phyloP scores from a whole-genome alignment of 2,113 vertebrate species.

The Pleuronectes platessa region DNA sequence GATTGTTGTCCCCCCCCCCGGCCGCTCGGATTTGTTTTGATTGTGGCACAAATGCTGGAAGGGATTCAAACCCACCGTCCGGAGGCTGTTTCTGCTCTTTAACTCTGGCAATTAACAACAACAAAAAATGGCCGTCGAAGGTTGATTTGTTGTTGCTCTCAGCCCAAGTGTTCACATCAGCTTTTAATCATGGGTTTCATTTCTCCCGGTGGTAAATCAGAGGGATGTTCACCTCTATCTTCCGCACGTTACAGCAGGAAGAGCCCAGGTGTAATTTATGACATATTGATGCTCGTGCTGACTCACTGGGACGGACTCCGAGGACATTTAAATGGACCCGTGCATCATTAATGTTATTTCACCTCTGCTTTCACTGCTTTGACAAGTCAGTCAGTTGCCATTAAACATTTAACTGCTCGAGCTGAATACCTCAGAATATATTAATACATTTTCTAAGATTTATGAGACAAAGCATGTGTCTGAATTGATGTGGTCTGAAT shows the following conservation, averaged over 20 bases:
- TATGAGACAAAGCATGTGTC: neutral
- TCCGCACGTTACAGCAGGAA: slow-evolving; percentile 16
- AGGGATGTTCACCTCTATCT: neutral
- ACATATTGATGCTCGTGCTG: neutral
- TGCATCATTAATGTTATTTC: neutral
- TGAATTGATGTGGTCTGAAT: neutral
- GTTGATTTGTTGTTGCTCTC: neutral
- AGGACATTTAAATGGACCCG: slow-evolving; percentile 6
- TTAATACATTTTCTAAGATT: neutral
- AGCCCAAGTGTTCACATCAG: slow-evolving; percentile 1
- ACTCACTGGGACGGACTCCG: neutral
- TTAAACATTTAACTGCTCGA: neutral
- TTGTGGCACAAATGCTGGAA: slow-evolving; percentile 20
- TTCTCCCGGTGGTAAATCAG: neutral
- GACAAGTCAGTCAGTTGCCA: neutral
- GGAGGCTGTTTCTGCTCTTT: slow-evolving; percentile 1
- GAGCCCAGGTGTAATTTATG: slow-evolving; percentile 23
- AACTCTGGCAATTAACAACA: neutral
- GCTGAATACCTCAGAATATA: neutral
- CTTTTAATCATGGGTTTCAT: slow-evolving; percentile 9
- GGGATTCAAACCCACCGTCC: neutral
- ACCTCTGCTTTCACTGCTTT: neutral
- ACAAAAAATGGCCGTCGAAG: neutral
- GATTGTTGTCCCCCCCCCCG: slow-evolving; percentile 1
- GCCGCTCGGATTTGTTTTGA: slow-evolving; percentile 35